Base-by-base conservation (phyloP, 2,113 vertebrate genomes). In the Phoxinus phoxinus region DNA sequence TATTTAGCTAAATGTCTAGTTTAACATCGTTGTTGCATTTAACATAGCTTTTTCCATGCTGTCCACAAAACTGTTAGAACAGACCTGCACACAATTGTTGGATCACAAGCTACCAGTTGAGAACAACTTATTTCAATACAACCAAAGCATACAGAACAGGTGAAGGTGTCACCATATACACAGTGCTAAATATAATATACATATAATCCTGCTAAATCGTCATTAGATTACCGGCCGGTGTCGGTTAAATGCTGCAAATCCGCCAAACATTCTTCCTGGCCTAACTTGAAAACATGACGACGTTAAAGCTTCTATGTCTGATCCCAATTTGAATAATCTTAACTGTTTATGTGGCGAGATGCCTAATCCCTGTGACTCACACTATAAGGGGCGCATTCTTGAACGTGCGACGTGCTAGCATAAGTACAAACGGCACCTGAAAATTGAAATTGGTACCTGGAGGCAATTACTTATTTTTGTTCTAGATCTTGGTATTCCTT, bases 391-490 rank as follows among this genome's bases (percentile, higher is more conserved):
- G 84, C 72, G 41, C 17, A 71, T 89, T 73, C 74, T 89, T 79
- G 88, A 91, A 90, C 85, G 86, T 90, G 84, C 91, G 90, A 93
- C 92, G 92, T 90, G 90, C 89, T 92, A 90, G 88, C 88, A 73
- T 90, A 90, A 90, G 87, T 91, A 93, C 93, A 93, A 92, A 94
- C 89, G 90, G 90, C 91, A 84, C 87, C 87, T 91, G 92, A 91
- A 93, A 90, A 91, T 91, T 88, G 85, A 91, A 92, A 93, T 91
- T 89, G 88, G 87, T 88, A 91, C 91, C 90, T 87, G 35, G 51
- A 89, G 93, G n/a, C 11, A 67, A 73, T 73, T 72, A 51, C 53
- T 15, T 11, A 12, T 58, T 51, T 23, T 65, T 81, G 30, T 69
- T 67, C 27, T n/a, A 69, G 67, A 69, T 81, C 21, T 81, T 9